phyloP scores from a whole-genome alignment of 2,113 vertebrate genomes.

The Catharus fuscescens region DNA sequence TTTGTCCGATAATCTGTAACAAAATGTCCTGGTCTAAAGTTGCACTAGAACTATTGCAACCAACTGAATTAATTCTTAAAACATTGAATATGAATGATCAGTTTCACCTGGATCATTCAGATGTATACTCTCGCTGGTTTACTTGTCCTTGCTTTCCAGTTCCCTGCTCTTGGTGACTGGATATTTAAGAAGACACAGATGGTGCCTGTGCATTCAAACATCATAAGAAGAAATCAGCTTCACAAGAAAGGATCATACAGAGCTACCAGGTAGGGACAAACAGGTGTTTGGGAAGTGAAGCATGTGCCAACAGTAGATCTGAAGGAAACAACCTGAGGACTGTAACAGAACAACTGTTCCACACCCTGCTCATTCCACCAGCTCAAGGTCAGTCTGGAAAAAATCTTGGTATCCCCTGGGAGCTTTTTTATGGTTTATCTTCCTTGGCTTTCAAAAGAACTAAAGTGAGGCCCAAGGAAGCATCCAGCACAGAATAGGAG shows the following conservation, averaged over 20 bases:
- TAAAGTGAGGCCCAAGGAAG: neutral
- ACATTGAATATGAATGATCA: accelerated
- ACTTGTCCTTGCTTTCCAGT: neutral
- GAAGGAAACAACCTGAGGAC: neutral
- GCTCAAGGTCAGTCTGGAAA: neutral
- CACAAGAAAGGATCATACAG: neutral
- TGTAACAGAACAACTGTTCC: neutral
- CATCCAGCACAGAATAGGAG: neutral
- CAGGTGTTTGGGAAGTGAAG: neutral
- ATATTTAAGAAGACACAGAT: neutral
- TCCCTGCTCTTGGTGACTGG: neutral
- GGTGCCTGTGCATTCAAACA: neutral
- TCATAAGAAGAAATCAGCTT: neutral
- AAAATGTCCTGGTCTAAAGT: neutral
- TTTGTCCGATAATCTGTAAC: neutral
- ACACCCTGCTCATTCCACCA: neutral
- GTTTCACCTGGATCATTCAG: neutral
- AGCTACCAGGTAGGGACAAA: neutral
- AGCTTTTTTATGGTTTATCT: neutral
- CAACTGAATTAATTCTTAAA: neutral
- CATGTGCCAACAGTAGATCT: neutral
- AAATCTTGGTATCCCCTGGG: neutral
- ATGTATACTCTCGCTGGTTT: neutral
- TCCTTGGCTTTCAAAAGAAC: neutral
- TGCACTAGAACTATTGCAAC: neutral